Evolutionary conservation across 2,888 invertebrate species (phyloP), one percentile per base, ranked within the genome.

Genomic region (Eumacrocentrus americanus): DNA sequence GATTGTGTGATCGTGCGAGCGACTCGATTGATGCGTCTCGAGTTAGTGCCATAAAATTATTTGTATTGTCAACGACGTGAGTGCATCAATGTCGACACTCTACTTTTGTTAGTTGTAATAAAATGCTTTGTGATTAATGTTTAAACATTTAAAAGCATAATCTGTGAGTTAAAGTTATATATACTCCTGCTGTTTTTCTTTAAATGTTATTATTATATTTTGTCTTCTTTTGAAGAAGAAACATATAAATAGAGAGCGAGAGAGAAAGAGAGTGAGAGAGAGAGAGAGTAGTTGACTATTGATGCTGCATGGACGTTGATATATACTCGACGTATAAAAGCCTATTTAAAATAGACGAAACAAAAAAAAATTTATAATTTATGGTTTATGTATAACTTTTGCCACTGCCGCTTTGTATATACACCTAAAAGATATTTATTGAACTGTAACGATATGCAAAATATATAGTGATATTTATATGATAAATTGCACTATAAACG

Each of bases 401-500:
- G 40, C 14, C 23, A 48, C 51, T 61, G 54, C 62, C 68, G 70
- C 70, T 74, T 76, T 77, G 76, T 76, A 77, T 65, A 75, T 75
- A 75, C 66, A 68, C 67, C 60, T 69, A 68, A 63, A 75, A 74
- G 71, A 74, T 80, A 80, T 79, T 80, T 80, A 80, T 80, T 79
- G 74, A 79, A 76, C 71, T 79, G 78, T 79, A 78, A 77, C 72
- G 72, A 74, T 73, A 72, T 72, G 68, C 75, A 67, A 65, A 71
- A 77, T 75, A 67, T 77, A 79, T 73, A 79, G 70, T 71, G 65
- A 73, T 79, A 80, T 80, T 80, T 80, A 79, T 78, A 79, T 70
- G 75, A 72, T 53, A 61, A 63, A 62, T 29, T 25, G 20, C 18
- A 20, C 12, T 20, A 20, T 35, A 35, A 48, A 14, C 40, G 52